Conservation (phyloP, 2,888 invertebrate species). For the Mythimna vitellina region DNA sequence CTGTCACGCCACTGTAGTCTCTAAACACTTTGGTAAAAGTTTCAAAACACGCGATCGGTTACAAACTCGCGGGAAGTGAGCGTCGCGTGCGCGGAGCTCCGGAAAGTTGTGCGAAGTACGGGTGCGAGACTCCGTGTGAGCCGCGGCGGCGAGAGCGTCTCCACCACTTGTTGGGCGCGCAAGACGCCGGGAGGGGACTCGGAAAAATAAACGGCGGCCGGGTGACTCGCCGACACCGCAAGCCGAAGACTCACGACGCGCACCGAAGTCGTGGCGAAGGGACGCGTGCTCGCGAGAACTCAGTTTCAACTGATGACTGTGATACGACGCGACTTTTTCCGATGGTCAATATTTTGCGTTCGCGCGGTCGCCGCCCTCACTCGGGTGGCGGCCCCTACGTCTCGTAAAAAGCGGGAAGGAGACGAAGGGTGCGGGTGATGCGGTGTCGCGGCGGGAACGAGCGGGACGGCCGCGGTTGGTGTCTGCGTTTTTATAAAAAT, state of each 20-base stretch:
- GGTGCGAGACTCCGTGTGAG: constrained; percentile 85
- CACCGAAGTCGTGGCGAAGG: constrained; percentile 85
- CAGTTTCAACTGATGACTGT: constrained; percentile 91
- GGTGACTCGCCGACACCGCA: constrained; percentile 84
- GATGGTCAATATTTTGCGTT: constrained; percentile 91
- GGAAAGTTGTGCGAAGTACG: constrained; percentile 87
- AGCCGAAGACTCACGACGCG: constrained; percentile 89
- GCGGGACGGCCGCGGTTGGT: constrained; percentile 88
- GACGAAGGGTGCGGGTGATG: constrained; percentile 88
- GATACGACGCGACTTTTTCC: constrained; percentile 91
- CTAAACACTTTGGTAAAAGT: constrained; percentile 82
- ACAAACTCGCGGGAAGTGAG: constrained; percentile 73
- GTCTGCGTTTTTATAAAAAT: constrained; percentile 91
- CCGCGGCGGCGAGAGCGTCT: constrained; percentile 79
- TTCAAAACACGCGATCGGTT: constrained; percentile 79
- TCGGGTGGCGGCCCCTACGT: constrained; percentile 89
- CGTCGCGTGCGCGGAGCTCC: constrained; percentile 81
- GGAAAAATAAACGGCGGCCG: constrained; percentile 84
- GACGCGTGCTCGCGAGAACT: constrained; percentile 88
- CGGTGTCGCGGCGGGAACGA: constrained; percentile 85
- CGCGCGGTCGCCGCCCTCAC: constrained; percentile 90
- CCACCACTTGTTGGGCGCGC: constrained; percentile 89
- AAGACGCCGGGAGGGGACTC: constrained; percentile 87
- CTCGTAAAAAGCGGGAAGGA: constrained; percentile 91
- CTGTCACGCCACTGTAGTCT: constrained; percentile 81